Evolutionary conservation across 2,888 invertebrate genomes (phyloP).

Genomic region (Tachina lurida): DNA sequence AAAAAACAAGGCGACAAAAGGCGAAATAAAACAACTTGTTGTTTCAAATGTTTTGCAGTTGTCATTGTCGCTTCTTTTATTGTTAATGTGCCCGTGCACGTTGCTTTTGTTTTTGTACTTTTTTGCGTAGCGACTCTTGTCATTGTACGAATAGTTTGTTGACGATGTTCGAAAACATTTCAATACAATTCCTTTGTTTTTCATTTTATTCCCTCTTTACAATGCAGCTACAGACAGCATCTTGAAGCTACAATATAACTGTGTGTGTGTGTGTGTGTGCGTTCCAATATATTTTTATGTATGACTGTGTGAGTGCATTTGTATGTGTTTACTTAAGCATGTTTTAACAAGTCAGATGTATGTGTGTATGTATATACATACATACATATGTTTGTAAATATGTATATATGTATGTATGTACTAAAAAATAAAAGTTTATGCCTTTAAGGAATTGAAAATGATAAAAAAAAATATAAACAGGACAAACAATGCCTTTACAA

Average conservation of each 20-base stretch:
- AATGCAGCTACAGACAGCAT: neutral
- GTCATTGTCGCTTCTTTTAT: constrained; percentile 45
- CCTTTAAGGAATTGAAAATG: constrained; percentile 58
- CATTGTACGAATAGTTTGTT: neutral
- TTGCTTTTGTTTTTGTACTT: constrained; percentile 27
- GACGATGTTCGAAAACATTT: constrained; percentile 47
- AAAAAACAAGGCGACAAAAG: constrained; percentile 37
- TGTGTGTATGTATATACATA: constrained; percentile 20
- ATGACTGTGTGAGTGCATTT: neutral
- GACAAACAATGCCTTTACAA: constrained; percentile 44
- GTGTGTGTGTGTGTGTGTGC: neutral
- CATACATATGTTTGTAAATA: constrained; percentile 39
- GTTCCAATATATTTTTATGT: neutral
- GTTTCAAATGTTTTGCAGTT: constrained; percentile 50
- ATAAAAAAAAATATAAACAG: constrained; percentile 31
- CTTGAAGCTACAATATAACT: neutral
- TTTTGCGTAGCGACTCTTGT: constrained; percentile 9
- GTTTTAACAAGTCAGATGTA: constrained; percentile 32
- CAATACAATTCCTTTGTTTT: constrained; percentile 40
- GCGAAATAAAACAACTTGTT: constrained; percentile 56
- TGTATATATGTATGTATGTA: constrained; percentile 5
- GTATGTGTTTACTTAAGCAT: constrained; percentile 14
- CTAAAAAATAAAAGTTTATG: constrained; percentile 48
- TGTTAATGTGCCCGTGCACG: constrained; percentile 8
- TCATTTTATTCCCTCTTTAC: neutral